Evolutionary conservation across 1,140 invertebrate species (phyloP).

Genomic region (Caenorhabditis inopinata): DNA sequence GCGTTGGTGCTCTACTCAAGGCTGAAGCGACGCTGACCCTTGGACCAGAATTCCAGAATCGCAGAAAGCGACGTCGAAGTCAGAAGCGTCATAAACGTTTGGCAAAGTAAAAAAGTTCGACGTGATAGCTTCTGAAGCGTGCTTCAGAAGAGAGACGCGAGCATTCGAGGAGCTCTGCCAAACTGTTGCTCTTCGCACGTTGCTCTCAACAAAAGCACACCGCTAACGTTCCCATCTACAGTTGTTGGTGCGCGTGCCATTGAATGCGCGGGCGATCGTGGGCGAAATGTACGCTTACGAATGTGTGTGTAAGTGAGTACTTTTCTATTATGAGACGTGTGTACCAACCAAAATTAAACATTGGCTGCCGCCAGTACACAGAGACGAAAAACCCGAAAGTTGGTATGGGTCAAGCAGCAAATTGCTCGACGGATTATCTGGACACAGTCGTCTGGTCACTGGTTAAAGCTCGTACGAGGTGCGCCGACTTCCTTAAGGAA

Average conservation of each 20-base stretch:
- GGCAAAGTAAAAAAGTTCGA: too few species aligned
- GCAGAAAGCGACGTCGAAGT: too few species aligned
- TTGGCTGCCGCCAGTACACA: neutral
- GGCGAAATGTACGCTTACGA: conserved; percentile 15
- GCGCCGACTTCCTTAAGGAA: neutral
- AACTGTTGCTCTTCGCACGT: too few species aligned
- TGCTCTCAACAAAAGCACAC: neutral
- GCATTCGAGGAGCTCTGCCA: too few species aligned
- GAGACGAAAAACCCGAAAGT: neutral
- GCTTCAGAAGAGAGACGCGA: too few species aligned
- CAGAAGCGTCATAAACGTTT: too few species aligned
- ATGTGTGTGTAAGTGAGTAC: neutral
- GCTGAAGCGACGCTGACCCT: too few species aligned
- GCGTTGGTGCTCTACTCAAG: too few species aligned
- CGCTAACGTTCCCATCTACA: neutral
- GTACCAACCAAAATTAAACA: neutral
- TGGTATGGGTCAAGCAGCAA: neutral
- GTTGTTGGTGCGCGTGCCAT: neutral
- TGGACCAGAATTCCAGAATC: too few species aligned
- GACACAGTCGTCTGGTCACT: neutral
- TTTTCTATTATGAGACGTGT: neutral
- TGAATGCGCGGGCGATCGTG: neutral
- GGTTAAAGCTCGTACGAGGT: neutral
- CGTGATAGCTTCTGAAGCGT: too few species aligned
- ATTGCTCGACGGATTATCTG: neutral